Percentiles rank a stretch among this genome's conserved stretches.
phyloP scores from a whole-genome alignment of 2,888 invertebrate genomes.

The Sthenelais limicola region DNA sequence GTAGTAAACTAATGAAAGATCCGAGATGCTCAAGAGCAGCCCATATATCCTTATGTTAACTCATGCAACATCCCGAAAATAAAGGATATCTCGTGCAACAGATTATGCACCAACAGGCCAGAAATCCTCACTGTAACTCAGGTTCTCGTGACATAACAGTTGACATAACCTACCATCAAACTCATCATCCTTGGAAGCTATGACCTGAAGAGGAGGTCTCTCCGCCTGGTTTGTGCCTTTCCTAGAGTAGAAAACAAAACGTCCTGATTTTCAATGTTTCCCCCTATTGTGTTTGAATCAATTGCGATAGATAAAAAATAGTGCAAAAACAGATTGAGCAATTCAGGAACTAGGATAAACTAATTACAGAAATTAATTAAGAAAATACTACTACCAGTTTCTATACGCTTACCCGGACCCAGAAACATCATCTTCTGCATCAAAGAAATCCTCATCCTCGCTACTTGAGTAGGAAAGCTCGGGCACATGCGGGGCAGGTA shows the following conservation, averaged over 20 bases:
- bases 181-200: slow-evolving; percentile 63
- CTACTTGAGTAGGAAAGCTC: slow-evolving; percentile 98
- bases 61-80: no score
- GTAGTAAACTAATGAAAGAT: no score
- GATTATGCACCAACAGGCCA: no score
- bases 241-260: not conserved
- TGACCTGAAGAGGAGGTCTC: slow-evolving; percentile 51
- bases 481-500: slow-evolving; percentile 73
- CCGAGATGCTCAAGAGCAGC: no score
- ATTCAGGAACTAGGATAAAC: no score
- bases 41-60: no score
- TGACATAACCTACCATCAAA: slow-evolving; percentile 64
- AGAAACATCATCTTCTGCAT: slow-evolving; percentile 73
- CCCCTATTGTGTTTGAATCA: no score
- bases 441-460: slow-evolving; percentile 85
- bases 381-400: not conserved
- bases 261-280: no score
- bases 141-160: not conserved
- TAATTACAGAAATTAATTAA: not conserved
- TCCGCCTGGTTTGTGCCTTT: not conserved
- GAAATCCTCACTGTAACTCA: not conserved
- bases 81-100: no score
- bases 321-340: no score
- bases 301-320: no score
- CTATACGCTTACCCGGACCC: not conserved